Evolutionary conservation across 1,140 invertebrate species (phyloP).

Genomic region (Hyphantria cunea): DNA sequence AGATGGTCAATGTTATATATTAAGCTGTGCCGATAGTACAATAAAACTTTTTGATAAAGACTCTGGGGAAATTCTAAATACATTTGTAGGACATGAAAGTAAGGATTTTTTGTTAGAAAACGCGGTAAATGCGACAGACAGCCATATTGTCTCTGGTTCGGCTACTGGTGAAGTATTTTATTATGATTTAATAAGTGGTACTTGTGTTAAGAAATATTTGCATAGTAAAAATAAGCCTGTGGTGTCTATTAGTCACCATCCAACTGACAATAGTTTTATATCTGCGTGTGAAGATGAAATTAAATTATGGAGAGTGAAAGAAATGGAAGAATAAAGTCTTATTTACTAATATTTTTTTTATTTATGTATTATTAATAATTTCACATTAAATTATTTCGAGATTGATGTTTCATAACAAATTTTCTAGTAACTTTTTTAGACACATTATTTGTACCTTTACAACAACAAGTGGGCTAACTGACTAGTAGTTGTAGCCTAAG

Average conservation of each 20-base stretch:
- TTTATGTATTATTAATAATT: too few species aligned
- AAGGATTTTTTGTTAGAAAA: slow-evolving; percentile 93
- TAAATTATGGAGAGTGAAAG: slow-evolving; percentile 83
- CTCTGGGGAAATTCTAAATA: slow-evolving; percentile 75
- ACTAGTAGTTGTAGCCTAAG: too few species aligned
- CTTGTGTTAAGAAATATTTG: slow-evolving; percentile 81
- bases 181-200: slow-evolving; percentile 93
- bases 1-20: slow-evolving; percentile 93
- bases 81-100: slow-evolving; percentile 90
- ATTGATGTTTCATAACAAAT: too few species aligned
- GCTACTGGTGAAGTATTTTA: slow-evolving; percentile 91
- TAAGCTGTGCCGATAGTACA: slow-evolving; percentile 90
- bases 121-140: slow-evolving; percentile 91
- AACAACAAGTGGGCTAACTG: too few species aligned
- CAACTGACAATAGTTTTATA: slow-evolving; percentile 85
- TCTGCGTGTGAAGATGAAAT: slow-evolving; percentile 86
- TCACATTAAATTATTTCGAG: too few species aligned
- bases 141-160: slow-evolving; percentile 93
- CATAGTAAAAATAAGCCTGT: slow-evolving; percentile 81
- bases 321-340: slow-evolving; percentile 39
- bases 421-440: too few species aligned
- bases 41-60: slow-evolving; percentile 94
- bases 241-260: slow-evolving; percentile 88
- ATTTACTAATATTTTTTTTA: too few species aligned
- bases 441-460: too few species aligned